phyloP scores from a whole-genome alignment of 2,888 invertebrate species.

The Cheilosia soror region DNA sequence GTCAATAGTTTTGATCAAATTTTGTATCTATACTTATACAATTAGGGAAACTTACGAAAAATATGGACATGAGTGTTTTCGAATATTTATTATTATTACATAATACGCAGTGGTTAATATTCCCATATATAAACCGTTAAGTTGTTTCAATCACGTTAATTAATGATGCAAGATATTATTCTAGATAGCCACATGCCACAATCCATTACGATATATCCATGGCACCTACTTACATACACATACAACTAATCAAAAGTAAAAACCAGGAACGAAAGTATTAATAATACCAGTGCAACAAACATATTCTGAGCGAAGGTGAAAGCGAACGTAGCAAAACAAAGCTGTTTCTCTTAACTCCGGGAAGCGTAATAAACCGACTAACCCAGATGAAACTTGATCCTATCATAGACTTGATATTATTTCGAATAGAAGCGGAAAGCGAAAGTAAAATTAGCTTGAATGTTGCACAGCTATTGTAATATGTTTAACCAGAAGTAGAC shows the following conservation, averaged over 20 bases:
- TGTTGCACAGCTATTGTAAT: background rate
- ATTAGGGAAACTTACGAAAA: too few species aligned
- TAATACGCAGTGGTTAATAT: too few species aligned
- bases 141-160: too few species aligned
- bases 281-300: background rate
- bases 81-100: too few species aligned
- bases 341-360: background rate
- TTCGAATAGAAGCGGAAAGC: background rate
- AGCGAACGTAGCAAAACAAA: background rate
- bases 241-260: background rate
- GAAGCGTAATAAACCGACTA: background rate
- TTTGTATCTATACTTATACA: too few species aligned
- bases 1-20: too few species aligned
- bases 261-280: background rate
- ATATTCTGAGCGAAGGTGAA: background rate
- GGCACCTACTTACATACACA: background rate
- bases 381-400: constrained; percentile 5
- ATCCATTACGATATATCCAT: background rate
- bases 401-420: constrained; percentile 5
- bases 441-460: background rate
- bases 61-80: too few species aligned
- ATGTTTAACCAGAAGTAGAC: background rate
- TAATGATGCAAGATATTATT: too few species aligned
- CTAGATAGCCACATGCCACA: background rate
- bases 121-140: too few species aligned